Evolutionary conservation across 2,797 vertebrate genomes (phyloP).

Genomic region (Characodon lateralis): DNA sequence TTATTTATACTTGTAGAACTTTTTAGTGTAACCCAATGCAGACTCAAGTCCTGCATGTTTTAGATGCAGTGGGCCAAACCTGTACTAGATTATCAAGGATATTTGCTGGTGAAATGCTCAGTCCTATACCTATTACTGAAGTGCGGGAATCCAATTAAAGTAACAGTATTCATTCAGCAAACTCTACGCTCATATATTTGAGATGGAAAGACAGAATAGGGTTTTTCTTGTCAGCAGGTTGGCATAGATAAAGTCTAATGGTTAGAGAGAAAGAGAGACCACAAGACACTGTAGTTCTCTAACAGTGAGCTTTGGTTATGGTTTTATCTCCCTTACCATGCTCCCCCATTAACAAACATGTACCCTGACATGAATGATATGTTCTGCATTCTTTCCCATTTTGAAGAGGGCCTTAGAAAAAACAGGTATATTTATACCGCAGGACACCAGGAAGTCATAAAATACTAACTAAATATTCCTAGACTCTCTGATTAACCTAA

Average conservation of each 20-base stretch:
- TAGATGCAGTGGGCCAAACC: too few species aligned
- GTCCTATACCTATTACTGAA: background rate
- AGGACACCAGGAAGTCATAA: background rate
- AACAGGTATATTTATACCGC: background rate
- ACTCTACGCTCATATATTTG: background rate
- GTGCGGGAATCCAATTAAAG: background rate
- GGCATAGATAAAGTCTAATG: background rate
- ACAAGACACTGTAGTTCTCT: background rate
- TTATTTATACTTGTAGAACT: too few species aligned
- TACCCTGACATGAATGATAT: background rate
- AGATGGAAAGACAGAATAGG: background rate
- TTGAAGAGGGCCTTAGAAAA: background rate
- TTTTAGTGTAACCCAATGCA: too few species aligned
- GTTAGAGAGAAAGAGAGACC: background rate
- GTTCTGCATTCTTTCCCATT: background rate
- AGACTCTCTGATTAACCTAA: background rate
- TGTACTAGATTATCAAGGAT: background rate
- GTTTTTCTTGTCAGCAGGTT: background rate
- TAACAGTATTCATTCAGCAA: background rate
- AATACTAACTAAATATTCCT: background rate
- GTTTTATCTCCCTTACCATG: background rate
- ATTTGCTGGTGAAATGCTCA: background rate
- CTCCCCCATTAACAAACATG: background rate
- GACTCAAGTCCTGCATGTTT: too few species aligned
- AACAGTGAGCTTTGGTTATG: background rate